Percentiles rank a stretch among this genome's conserved stretches.
These are phyloP conservation scores for Leptinotarsa peninsularis DNA, from an alignment of 2,888 invertebrate genomes.

Conservation along the genomic window DNA sequence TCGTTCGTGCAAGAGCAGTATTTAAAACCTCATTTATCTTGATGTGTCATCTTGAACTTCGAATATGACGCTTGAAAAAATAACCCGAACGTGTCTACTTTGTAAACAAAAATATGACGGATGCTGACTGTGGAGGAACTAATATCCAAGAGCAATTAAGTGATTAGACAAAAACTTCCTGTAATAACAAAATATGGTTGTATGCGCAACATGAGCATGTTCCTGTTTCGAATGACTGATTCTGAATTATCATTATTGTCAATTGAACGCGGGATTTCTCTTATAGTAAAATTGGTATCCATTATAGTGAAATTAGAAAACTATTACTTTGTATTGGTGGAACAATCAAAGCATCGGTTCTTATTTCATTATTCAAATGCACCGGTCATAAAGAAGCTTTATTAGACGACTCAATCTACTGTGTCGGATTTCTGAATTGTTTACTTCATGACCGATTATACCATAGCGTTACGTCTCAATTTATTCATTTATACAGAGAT, in stretches of 20 bases:
- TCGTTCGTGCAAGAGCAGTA: background rate
- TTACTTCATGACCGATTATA: background rate
- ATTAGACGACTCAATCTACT: background rate
- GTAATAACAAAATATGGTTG: slow-evolving; percentile 19
- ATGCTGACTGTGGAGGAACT: slow-evolving; percentile 16
- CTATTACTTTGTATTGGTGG: background rate
- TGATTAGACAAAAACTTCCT: slow-evolving; percentile 18
- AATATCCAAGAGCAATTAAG: slow-evolving; percentile 13
- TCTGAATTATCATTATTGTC: slow-evolving; percentile 19
- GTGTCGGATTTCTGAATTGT: background rate
- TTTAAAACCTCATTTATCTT: slow-evolving; percentile 14
- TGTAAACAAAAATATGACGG: slow-evolving; percentile 17
- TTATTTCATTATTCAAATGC: slow-evolving; percentile 6
- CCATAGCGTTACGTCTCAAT: background rate
- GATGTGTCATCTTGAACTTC: slow-evolving; percentile 3
- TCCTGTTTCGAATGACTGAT: slow-evolving; percentile 14
- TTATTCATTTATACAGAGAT: background rate
- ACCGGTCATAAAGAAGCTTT: background rate
- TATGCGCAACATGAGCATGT: slow-evolving; percentile 9
- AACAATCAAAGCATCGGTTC: slow-evolving; percentile 3
- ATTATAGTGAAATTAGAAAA: slow-evolving; percentile 19
- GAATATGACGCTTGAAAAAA: slow-evolving; percentile 11
- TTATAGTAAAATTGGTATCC: slow-evolving; percentile 8
- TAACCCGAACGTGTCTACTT: slow-evolving; percentile 9
- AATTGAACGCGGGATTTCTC: slow-evolving; percentile 16